A percentile compares a stretch with the other conserved stretches of the same genome.
Conservation (phyloP, 1,140 invertebrate genomes). For the Daktulosphaira vitifoliae region DNA sequence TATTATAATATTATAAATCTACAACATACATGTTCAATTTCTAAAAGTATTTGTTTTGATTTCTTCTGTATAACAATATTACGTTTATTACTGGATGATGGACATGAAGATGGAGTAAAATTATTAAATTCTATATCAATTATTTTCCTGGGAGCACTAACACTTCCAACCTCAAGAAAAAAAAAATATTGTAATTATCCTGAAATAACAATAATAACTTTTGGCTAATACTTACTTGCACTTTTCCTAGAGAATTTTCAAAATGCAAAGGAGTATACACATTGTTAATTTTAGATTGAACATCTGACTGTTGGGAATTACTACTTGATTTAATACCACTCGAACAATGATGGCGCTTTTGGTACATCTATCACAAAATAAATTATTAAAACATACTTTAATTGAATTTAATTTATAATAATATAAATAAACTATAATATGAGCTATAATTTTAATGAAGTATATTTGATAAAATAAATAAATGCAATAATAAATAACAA, state of each 20-base stretch:
- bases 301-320: background rate
- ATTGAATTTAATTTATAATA: no score
- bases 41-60: slow-evolving; percentile 31
- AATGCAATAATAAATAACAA: no score
- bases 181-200: no score
- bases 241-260: slow-evolving; percentile 40
- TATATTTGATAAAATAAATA: no score
- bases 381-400: no score
- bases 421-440: no score
- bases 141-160: slow-evolving; percentile 33
- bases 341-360: slow-evolving; percentile 18
- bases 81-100: background rate
- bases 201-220: no score
- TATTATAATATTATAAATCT: no score
- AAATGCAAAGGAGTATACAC: slow-evolving; percentile 39
- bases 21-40: slow-evolving; percentile 34
- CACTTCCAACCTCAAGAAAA: slow-evolving; percentile 33
- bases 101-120: background rate
- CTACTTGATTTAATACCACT: background rate
- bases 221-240: slow-evolving; percentile 34
- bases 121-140: slow-evolving; percentile 33
- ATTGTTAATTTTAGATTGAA: slow-evolving; percentile 13
- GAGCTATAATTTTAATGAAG: no score
- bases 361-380: slow-evolving; percentile 9
- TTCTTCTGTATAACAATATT: slow-evolving; percentile 8